These are phyloP conservation scores for Rotaria socialis DNA, from an alignment of 2,888 invertebrate genomes.

Conservation along the genomic window DNA sequence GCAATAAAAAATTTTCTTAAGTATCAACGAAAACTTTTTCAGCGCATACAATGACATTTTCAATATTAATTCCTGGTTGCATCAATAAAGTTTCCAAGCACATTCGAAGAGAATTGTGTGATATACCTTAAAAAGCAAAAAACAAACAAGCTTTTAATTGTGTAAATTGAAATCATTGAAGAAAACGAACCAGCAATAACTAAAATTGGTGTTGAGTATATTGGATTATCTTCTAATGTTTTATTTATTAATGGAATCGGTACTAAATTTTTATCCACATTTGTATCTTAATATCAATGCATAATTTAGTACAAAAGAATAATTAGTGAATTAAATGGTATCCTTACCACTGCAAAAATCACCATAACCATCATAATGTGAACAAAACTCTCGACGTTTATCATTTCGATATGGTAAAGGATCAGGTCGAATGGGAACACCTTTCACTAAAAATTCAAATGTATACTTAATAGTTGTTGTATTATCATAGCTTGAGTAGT, in stretches of 20 bases:
- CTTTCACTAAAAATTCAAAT: conserved; percentile 51
- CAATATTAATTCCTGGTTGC: conserved; percentile 62
- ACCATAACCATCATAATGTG: conserved; percentile 60
- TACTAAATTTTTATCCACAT: conserved; percentile 57
- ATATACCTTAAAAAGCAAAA: conserved; percentile 51
- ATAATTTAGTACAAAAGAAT: background rate
- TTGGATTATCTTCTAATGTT: conserved; percentile 53
- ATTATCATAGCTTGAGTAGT: no score
- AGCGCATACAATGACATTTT: conserved; percentile 58
- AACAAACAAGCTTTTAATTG: background rate
- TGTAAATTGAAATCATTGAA: background rate
- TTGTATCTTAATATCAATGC: conserved; percentile 50
- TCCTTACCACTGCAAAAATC: conserved; percentile 60
- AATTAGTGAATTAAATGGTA: background rate
- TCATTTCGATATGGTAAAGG: conserved; percentile 58
- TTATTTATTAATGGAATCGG: conserved; percentile 56
- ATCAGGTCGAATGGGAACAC: conserved; percentile 55
- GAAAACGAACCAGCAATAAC: conserved; percentile 55
- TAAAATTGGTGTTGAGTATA: conserved; percentile 60
- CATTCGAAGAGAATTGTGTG: conserved; percentile 58
- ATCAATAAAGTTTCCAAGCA: conserved; percentile 62
- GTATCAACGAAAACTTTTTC: background rate
- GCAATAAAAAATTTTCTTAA: background rate
- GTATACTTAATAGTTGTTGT: no score
- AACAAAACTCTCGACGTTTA: conserved; percentile 59